Evolutionary conservation across 2,113 vertebrate genomes (phyloP).

Genomic region (Coregonus clupeaformis): DNA sequence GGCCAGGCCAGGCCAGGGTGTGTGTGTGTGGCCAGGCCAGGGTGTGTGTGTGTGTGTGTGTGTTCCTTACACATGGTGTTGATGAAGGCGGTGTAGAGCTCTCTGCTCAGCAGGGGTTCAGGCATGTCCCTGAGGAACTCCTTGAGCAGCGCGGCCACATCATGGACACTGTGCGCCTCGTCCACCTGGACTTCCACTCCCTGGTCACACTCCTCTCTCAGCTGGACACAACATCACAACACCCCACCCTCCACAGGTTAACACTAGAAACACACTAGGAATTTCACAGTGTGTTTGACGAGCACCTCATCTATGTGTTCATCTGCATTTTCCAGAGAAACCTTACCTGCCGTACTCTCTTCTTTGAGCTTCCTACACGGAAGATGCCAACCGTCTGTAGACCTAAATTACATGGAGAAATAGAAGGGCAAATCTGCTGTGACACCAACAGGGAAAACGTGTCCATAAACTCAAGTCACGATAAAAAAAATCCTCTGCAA

Average conservation of each 20-base stretch:
- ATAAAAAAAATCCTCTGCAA: neutral
- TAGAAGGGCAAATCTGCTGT: neutral
- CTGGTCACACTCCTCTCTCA: slow-evolving; percentile 93
- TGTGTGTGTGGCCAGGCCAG: neutral
- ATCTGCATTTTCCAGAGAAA: neutral
- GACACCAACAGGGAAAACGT: neutral
- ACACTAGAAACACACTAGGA: neutral
- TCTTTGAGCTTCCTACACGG: slow-evolving; percentile 96
- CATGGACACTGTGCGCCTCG: slow-evolving; percentile 92
- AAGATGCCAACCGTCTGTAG: slow-evolving; percentile 97
- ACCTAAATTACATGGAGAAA: slow-evolving; percentile 68
- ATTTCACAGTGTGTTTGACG: neutral
- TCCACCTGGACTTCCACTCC: slow-evolving; percentile 87
- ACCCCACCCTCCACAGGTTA: neutral
- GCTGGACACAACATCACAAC: slow-evolving; percentile 64
- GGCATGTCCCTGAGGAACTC: slow-evolving; percentile 97
- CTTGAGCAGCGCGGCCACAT: slow-evolving; percentile 92
- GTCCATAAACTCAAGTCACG: neutral
- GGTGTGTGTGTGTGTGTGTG: neutral
- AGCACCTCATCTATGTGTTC: neutral
- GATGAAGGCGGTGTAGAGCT: slow-evolving; percentile 95
- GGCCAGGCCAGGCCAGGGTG: too few species aligned
- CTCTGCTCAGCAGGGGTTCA: slow-evolving; percentile 91
- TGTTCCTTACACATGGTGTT: slow-evolving; percentile 83
- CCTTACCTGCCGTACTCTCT: slow-evolving; percentile 93